A percentile compares a stretch with the other conserved stretches of the same genome.
Conservation (phyloP, 2,797 vertebrate genomes). For the Aphelocoma californica region DNA sequence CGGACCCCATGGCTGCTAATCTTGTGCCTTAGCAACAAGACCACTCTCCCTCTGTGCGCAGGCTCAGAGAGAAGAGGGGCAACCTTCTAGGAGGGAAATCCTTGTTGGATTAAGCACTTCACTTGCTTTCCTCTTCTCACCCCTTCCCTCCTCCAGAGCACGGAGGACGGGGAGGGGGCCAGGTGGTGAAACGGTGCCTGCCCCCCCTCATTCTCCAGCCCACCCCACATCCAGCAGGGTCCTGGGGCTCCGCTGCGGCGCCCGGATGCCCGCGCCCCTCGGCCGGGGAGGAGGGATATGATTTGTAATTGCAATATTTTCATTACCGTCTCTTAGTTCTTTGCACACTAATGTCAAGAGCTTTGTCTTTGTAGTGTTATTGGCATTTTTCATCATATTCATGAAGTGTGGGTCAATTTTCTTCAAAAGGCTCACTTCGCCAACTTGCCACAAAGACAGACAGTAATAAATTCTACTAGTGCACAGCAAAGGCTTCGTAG, state of each 20-base stretch:
- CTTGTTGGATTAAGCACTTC: background rate
- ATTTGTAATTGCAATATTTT: slow-evolving; percentile 82
- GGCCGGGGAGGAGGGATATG: slow-evolving; percentile 58
- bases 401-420: slow-evolving; percentile 87
- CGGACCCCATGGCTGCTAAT: background rate
- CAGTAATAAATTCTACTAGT: slow-evolving; percentile 86
- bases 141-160: background rate
- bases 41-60: background rate
- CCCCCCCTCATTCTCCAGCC: background rate
- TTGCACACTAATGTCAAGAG: slow-evolving; percentile 81
- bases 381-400: slow-evolving; percentile 89
- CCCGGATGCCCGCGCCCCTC: background rate
- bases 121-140: background rate
- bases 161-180: background rate
- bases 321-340: slow-evolving; percentile 80
- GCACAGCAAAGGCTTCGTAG: slow-evolving; percentile 81
- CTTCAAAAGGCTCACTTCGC: slow-evolving; percentile 84
- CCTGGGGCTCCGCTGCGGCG: background rate
- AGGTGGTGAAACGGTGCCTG: fast-evolving
- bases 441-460: slow-evolving; percentile 85
- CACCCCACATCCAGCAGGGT: background rate
- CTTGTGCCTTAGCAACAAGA: slow-evolving; percentile 27
- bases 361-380: slow-evolving; percentile 84
- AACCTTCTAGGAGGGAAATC: slow-evolving; percentile 20
- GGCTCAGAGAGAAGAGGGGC: background rate